These are phyloP conservation scores for Macrophya annulata DNA, from an alignment of 2,888 invertebrate genomes.

Conservation along the genomic window DNA sequence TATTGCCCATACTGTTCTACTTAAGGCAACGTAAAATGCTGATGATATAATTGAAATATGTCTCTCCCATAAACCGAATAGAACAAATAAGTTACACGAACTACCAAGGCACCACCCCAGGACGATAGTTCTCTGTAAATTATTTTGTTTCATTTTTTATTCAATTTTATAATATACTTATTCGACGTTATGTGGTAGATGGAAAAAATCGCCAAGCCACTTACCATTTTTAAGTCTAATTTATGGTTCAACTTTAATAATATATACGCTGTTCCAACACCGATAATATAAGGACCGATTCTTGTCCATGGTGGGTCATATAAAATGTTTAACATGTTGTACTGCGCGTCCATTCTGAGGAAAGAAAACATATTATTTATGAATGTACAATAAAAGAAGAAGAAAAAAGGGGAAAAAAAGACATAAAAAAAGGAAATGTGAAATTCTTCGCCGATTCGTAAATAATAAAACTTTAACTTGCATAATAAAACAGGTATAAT, in stretches of 20 bases:
- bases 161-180: neutral
- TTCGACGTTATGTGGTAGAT: neutral
- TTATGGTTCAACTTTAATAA: slow-evolving; percentile 72
- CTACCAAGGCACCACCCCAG: slow-evolving; percentile 77
- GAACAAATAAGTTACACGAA: slow-evolving; percentile 76
- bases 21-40: slow-evolving; percentile 80
- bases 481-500: slow-evolving; percentile 26
- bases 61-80: slow-evolving; percentile 78
- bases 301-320: slow-evolving; percentile 81
- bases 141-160: slow-evolving; percentile 11
- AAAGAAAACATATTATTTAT: slow-evolving; percentile 53
- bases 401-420: neutral
- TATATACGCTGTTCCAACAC: slow-evolving; percentile 80
- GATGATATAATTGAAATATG: slow-evolving; percentile 79
- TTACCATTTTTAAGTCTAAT: slow-evolving; percentile 69
- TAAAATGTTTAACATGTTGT: slow-evolving; percentile 75
- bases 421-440: neutral
- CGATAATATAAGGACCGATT: slow-evolving; percentile 80
- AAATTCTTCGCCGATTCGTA: neutral
- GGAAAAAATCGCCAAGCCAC: neutral
- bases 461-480: neutral
- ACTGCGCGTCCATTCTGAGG: slow-evolving; percentile 78
- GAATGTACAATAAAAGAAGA: slow-evolving; percentile 4
- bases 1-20: slow-evolving; percentile 81
- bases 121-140: slow-evolving; percentile 70